Percentiles rank a stretch among this genome's conserved stretches.
These are phyloP conservation scores for Cacoxenus indagator DNA, from an alignment of 2,888 invertebrate species.

Conservation along the genomic window DNA sequence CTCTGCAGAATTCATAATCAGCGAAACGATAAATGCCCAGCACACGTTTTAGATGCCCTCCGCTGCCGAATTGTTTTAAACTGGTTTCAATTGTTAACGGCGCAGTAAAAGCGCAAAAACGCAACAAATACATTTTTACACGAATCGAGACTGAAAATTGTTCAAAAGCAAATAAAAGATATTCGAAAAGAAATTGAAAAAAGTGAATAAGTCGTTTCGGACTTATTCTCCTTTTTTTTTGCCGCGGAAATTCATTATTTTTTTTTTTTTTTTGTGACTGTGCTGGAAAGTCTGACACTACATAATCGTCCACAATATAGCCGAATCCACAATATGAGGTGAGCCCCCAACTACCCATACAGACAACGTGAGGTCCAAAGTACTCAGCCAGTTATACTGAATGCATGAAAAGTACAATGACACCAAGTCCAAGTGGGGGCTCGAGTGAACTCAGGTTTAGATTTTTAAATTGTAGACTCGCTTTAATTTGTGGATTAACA, in stretches of 20 bases:
- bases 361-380: too few relatives aligned
- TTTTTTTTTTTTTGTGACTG: background rate
- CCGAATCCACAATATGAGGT: too few relatives aligned
- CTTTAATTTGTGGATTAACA: too few relatives aligned
- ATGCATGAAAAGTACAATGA: background rate
- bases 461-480: background rate
- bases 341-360: too few relatives aligned
- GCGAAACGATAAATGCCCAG: background rate
- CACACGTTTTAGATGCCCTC: background rate
- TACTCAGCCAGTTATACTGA: background rate
- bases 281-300: background rate
- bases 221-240: background rate
- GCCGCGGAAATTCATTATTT: background rate
- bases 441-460: background rate
- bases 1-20: conserved; percentile 8
- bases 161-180: background rate
- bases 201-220: background rate
- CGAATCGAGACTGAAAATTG: background rate
- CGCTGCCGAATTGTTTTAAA: conserved; percentile 3
- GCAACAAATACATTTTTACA: background rate
- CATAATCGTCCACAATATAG: background rate
- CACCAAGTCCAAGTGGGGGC: background rate
- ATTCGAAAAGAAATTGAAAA: background rate
- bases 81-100: conserved; percentile 1
- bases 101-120: background rate